Evolutionary conservation across 2,888 invertebrate genomes (phyloP).

Genomic region (Eupithecia abbreviata): DNA sequence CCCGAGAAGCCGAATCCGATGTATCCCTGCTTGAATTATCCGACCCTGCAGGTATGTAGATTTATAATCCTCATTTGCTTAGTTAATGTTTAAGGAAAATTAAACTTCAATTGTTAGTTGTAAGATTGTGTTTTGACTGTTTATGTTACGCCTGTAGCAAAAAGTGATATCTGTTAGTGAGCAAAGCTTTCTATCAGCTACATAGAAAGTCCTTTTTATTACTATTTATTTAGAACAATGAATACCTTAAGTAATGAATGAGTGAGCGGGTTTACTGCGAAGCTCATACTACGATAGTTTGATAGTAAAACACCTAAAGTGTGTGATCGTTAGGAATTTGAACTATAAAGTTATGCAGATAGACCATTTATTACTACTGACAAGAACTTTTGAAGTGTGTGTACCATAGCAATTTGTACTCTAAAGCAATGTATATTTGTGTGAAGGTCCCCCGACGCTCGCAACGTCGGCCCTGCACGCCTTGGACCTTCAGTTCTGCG

Average conservation of each 20-base stretch:
- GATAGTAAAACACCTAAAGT: not conserved
- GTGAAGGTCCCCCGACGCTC: conserved; percentile 77
- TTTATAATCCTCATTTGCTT: not conserved
- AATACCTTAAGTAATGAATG: not conserved
- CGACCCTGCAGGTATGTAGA: conserved; percentile 69
- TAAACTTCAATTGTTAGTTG: not conserved
- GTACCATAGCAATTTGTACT: not conserved
- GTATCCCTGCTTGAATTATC: conserved; percentile 71
- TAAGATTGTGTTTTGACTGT: not conserved
- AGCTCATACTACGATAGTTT: not conserved
- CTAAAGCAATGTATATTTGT: conserved; percentile 55
- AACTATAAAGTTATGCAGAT: not conserved
- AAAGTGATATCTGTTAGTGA: not conserved
- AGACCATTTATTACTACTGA: not conserved
- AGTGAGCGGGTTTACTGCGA: not conserved
- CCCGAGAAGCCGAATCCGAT: conserved; percentile 72
- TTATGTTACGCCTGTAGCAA: not conserved
- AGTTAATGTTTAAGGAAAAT: not conserved
- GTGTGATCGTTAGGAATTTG: not conserved
- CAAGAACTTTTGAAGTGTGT: not conserved
- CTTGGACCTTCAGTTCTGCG: conserved; percentile 79
- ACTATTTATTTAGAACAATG: not conserved
- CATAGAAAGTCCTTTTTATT: not conserved
- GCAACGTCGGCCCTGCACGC: conserved; percentile 81
- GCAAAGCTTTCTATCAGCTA: not conserved